These are phyloP conservation scores for Nixonia krombeini DNA, from an alignment of 1,140 invertebrate species.

Conservation along the genomic window DNA sequence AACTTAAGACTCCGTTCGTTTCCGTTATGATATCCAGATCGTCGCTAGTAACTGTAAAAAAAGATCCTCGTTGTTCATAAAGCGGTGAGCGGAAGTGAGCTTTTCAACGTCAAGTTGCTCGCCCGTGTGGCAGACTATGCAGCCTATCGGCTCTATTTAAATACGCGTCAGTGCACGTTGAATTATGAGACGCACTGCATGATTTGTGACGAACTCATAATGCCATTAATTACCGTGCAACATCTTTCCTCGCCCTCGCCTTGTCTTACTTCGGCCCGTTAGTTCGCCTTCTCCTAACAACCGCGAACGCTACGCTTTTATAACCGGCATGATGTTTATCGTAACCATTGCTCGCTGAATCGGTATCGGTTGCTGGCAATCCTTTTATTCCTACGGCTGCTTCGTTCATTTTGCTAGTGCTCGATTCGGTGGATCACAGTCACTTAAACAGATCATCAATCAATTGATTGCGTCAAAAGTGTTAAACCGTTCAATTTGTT, in stretches of 20 bases:
- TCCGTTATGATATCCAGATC: neutral
- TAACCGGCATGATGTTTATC: conserved; percentile 42
- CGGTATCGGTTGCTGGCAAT: conserved; percentile 26
- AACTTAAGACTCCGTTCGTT: neutral
- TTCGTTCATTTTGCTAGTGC: conserved; percentile 38
- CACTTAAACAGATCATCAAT: no score
- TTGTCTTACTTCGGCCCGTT: conserved; percentile 8
- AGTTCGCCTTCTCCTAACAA: conserved; percentile 9
- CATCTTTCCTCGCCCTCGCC: conserved; percentile 66
- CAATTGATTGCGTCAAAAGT: no score
- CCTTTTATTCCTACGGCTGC: no score
- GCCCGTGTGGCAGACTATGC: conserved; percentile 15
- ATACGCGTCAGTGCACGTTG: conserved; percentile 59
- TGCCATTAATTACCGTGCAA: conserved; percentile 64
- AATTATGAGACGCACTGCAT: conserved; percentile 63
- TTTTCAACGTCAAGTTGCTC: conserved; percentile 1
- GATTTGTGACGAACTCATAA: conserved; percentile 65
- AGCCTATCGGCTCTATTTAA: conserved; percentile 62
- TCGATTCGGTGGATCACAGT: conserved; percentile 55
- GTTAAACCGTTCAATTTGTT: no score
- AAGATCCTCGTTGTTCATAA: neutral
- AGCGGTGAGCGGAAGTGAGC: conserved; percentile 15
- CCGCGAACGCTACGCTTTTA: conserved; percentile 31
- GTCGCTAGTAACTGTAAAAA: neutral
- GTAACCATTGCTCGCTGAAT: conserved; percentile 32